phyloP scores from a whole-genome alignment of 1,140 invertebrate genomes.

The Leucophenga varia region DNA sequence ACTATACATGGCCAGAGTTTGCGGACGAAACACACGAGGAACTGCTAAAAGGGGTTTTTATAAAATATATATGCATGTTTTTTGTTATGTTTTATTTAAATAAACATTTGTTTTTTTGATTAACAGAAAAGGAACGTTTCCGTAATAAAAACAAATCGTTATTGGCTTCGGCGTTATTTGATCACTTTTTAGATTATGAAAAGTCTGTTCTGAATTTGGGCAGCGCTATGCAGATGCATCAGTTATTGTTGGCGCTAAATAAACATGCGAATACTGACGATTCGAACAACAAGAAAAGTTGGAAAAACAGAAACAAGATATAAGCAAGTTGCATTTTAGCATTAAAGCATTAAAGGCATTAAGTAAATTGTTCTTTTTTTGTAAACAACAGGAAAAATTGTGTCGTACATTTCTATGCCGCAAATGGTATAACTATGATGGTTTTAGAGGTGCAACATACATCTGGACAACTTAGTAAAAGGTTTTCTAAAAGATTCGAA shows the following conservation, averaged over 20 bases:
- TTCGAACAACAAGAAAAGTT: background rate
- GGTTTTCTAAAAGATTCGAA: constrained; percentile 44
- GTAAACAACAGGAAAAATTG: constrained; percentile 38
- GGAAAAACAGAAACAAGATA: constrained; percentile 12
- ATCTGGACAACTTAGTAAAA: constrained; percentile 57
- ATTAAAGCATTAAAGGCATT: too few relatives aligned
- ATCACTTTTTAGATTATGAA: constrained; percentile 36
- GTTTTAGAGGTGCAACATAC: constrained; percentile 47
- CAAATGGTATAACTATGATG: constrained; percentile 55
- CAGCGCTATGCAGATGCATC: constrained; percentile 41
- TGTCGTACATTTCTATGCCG: constrained; percentile 52
- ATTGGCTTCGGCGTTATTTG: constrained; percentile 28
- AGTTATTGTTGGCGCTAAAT: constrained; percentile 31
- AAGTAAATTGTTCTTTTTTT: too few relatives aligned
- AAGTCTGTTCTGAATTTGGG: constrained; percentile 30
- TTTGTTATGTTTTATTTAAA: too few relatives aligned
- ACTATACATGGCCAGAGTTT: constrained; percentile 79
- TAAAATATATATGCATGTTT: too few relatives aligned
- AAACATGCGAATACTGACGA: constrained; percentile 15
- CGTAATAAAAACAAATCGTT: constrained; percentile 24
- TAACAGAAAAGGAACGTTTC: constrained; percentile 16
- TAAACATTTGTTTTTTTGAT: background rate
- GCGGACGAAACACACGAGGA: constrained; percentile 60
- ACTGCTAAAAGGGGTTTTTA: too few relatives aligned
- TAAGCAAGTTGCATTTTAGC: constrained; percentile 36